phyloP scores from a whole-genome alignment of 2,888 invertebrate species.

The Acholoe squamosa region DNA sequence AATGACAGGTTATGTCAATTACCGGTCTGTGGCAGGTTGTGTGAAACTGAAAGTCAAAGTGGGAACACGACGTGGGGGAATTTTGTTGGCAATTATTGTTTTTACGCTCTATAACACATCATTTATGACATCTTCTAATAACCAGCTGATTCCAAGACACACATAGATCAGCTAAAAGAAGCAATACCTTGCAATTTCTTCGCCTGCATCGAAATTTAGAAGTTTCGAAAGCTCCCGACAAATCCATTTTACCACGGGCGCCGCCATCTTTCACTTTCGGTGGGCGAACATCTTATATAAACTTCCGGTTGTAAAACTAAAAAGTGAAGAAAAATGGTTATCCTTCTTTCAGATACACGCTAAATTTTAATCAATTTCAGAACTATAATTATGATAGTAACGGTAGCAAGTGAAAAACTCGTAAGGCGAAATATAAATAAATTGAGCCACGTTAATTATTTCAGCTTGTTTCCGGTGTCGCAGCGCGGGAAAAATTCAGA shows the following conservation, averaged over 20 bases:
- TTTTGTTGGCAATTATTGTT: too few relatives aligned
- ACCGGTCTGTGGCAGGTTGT: too few relatives aligned
- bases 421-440: not conserved
- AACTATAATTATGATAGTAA: too few relatives aligned
- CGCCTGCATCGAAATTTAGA: slow-evolving; percentile 78
- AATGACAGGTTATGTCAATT: too few relatives aligned
- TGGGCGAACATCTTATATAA: not conserved
- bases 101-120: too few relatives aligned
- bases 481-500: slow-evolving; percentile 63
- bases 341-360: too few relatives aligned
- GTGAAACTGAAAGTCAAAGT: too few relatives aligned
- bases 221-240: slow-evolving; percentile 77
- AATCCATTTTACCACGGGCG: slow-evolving; percentile 77
- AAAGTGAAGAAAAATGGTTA: not conserved
- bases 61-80: too few relatives aligned
- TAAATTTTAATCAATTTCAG: too few relatives aligned
- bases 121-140: too few relatives aligned
- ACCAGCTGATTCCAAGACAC: not conserved
- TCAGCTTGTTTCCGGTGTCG: not conserved
- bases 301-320: slow-evolving; percentile 35
- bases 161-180: slow-evolving; percentile 33
- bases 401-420: not conserved
- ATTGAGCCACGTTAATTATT: too few relatives aligned
- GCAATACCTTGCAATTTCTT: slow-evolving; percentile 78
- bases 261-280: slow-evolving; percentile 74